Conservation (phyloP, 2,113 vertebrate genomes). For the Mustela nigripes region DNA sequence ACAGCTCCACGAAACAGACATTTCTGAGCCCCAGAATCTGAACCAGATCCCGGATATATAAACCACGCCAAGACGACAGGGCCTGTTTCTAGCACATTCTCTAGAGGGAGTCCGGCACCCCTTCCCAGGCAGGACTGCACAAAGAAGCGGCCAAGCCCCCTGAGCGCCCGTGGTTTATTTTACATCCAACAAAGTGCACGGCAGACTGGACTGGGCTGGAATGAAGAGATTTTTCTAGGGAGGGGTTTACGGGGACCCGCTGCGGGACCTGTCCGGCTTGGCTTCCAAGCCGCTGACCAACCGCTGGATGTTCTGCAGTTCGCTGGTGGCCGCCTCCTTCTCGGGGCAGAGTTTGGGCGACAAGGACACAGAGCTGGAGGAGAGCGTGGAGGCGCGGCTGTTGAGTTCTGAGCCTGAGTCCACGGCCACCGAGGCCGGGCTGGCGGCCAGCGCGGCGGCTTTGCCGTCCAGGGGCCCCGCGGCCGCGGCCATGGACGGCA, state of each 20-base stretch:
- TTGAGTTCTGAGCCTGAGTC: slow-evolving; percentile 97
- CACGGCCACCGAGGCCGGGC: slow-evolving; percentile 92
- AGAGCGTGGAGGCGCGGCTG: slow-evolving; percentile 95
- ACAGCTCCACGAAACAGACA: background rate
- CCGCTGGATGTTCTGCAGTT: slow-evolving; percentile 98
- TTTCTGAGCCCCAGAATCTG: background rate
- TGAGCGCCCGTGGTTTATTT: slow-evolving; percentile 78
- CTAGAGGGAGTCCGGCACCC: background rate
- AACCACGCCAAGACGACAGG: background rate
- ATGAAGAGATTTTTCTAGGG: slow-evolving; percentile 71
- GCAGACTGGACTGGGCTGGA: slow-evolving; percentile 85
- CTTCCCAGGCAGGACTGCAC: slow-evolving; percentile 31
- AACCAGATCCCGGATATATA: slow-evolving; percentile 27
- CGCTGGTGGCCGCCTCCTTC: slow-evolving; percentile 94
- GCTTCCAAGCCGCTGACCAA: slow-evolving; percentile 97
- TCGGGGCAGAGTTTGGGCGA: slow-evolving; percentile 95
- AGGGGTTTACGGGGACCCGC: slow-evolving; percentile 91
- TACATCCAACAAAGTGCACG: slow-evolving; percentile 87
- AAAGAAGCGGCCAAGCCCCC: background rate
- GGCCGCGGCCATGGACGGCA: slow-evolving; percentile 89
- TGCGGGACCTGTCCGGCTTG: slow-evolving; percentile 94
- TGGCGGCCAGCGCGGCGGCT: slow-evolving; percentile 87
- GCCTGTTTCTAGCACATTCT: slow-evolving; percentile 36
- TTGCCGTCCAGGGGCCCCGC: slow-evolving; percentile 86
- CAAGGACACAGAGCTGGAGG: slow-evolving; percentile 93